Evolutionary conservation across 2,113 vertebrate genomes (phyloP), one percentile per base, ranked within the genome.

Genomic region (Phaetusa simplex): DNA sequence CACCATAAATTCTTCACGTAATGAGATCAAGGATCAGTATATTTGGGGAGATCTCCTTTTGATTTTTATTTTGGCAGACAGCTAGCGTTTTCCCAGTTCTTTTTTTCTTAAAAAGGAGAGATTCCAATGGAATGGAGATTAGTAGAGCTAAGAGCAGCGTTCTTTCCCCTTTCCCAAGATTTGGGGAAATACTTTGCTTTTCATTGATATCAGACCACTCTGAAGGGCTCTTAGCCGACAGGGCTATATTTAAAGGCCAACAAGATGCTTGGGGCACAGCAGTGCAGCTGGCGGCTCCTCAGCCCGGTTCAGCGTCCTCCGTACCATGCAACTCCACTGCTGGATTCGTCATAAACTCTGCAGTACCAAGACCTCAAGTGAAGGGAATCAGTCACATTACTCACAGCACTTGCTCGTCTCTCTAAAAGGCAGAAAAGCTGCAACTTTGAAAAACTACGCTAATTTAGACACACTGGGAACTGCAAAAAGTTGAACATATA

Each of bases 381-480:
- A 40, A 88, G 11, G 8, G 12, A 55, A 49, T 29, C 0, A 0
- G 14, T 62, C 32, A n/a, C 61, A 10, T 14, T 11, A 40, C 64
- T 58, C 27, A 53, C 34, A 82, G 15, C 19, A 9, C 11, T 47
- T 58, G 27, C 23, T 67, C 1, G 0, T 42, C 24, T 30, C 19
- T 80, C 47, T 32, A 32, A 47, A 67, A 55, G 38, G 16, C 42
- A 42, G 38, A 20, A 32, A 86, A 89, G 27, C 9, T 24, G 27
- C 40, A 87, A 13, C 4, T 24, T 66, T 61, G 15, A 47, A 74
- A 87, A 74, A 62, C 10, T 34, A 16, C 10, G 40, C 65, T 16
- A 18, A 52, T 30, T 47, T 43, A 66, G 42, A 58, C 30, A 29
- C 9, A 12, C 11, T 0, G 3, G 40, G 11, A 85, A 82, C 14